Evolutionary conservation across 2,797 vertebrate species (phyloP), one percentile per base, ranked within the genome.

Genomic region (Pseudotriccus pelzelni): DNA sequence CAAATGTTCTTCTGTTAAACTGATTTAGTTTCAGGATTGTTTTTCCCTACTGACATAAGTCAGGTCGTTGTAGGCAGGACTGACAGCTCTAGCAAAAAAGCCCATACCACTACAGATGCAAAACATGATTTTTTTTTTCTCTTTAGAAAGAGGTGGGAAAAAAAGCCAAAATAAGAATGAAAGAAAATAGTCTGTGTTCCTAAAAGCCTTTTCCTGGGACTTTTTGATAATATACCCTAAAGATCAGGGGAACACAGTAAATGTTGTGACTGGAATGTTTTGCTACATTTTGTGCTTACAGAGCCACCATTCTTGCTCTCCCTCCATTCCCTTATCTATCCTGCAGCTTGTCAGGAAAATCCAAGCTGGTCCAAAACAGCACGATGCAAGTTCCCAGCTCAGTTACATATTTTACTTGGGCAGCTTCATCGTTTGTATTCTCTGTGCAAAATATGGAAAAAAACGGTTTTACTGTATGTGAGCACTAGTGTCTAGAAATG

Each of bases 211-310:
- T 93, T 56, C 15, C 28, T 82, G 37, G 15, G 20, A 50, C 5
- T 59, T 92, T 64, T 85, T 79, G 25, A 34, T 70, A 56, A 66
- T 17, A 6, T 49, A 52, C 20, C 39, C 86, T 74, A 76, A 84
- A 92, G 78, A 80, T 80, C 67, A 90, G 55, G 58, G 24, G 22
- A 89, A 73, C n/a, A 34, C 37, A 67, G 23, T 69, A 77, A 80
- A 64, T 86, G 64, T 73, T 88, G 78, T 93, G 84, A 87, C 75
- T 85, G 69, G 36, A 87, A 68, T 58, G 30, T 82, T 85, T 91
- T 74, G 50, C 49, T 87, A 56, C 12, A n/a, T 73, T 85, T 78
- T 85, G 47, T 88, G 37, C 77, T 81, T 69, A 89, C 83, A 52
- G 30, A 82, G 34, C 18, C 52, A 52, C 52, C 43, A 84, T 56